Percentiles rank a stretch among this genome's conserved stretches.
These are phyloP conservation scores for Alouatta palliata DNA, from an alignment of 2,113 vertebrate genomes.

Conservation along the genomic window DNA sequence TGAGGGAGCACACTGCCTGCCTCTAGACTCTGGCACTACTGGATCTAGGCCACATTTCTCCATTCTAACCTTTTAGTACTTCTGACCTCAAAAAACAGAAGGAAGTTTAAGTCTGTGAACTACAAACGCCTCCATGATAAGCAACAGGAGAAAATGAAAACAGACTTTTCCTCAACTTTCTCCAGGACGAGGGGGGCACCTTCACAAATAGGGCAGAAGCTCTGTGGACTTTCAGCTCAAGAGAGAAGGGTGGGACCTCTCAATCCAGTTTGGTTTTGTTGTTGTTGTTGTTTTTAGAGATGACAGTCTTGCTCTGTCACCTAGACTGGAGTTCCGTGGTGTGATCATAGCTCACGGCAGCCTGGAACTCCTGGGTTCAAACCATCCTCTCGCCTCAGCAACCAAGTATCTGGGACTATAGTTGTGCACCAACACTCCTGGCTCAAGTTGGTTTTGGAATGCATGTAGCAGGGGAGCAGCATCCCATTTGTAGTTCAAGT, in stretches of 20 bases:
- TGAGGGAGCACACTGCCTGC: fast-evolving
- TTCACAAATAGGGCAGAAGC: background rate
- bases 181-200: background rate
- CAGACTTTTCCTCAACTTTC: background rate
- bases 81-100: background rate
- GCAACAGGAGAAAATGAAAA: background rate
- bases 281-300: too few species aligned
- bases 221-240: background rate
- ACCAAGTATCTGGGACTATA: too few species aligned
- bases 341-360: too few species aligned
- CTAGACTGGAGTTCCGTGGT: too few species aligned
- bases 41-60: background rate
- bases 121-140: background rate
- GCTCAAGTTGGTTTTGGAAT: background rate
- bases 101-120: background rate
- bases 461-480: background rate
- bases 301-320: too few species aligned
- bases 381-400: too few species aligned
- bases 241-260: background rate
- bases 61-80: background rate
- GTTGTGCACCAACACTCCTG: too few species aligned
- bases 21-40: background rate
- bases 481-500: background rate
- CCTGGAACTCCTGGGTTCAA: too few species aligned
- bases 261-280: too few species aligned